A percentile compares a stretch with the other conserved stretches of the same genome.
Conservation (phyloP, 2,113 vertebrate species). For the Rattus rattus region DNA sequence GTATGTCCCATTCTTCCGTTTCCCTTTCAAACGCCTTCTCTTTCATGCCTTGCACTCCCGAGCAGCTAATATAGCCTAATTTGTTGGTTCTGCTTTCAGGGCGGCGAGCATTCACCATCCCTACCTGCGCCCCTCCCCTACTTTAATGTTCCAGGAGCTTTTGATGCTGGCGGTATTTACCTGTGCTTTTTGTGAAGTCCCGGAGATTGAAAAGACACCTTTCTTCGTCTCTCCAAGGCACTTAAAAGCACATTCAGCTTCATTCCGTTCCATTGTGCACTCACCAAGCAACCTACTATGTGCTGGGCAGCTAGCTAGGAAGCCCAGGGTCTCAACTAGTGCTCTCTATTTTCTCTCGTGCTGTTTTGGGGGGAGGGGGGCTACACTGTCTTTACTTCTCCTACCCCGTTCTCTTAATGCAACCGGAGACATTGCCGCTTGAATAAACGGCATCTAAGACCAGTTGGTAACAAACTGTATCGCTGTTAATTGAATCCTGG, state of each 20-base stretch:
- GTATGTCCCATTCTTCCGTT: slow-evolving; percentile 72
- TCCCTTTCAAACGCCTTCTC: slow-evolving; percentile 75
- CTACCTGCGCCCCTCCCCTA: slow-evolving; percentile 52
- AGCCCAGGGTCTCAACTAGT: neutral
- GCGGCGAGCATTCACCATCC: slow-evolving; percentile 58
- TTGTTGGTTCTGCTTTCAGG: slow-evolving; percentile 65
- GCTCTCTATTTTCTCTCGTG: neutral
- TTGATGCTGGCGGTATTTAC: slow-evolving; percentile 65
- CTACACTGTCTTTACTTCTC: neutral
- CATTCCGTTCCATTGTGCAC: neutral
- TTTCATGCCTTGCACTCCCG: slow-evolving; percentile 49
- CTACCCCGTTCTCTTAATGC: neutral
- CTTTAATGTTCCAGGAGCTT: slow-evolving; percentile 37
- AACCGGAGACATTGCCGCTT: neutral
- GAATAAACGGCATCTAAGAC: neutral
- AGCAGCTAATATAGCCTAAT: slow-evolving; percentile 66
- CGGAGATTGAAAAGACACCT: slow-evolving; percentile 59
- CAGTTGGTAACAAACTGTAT: neutral
- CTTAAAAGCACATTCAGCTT: slow-evolving; percentile 28
- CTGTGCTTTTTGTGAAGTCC: slow-evolving; percentile 61
- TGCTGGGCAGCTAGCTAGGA: neutral
- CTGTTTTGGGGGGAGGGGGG: neutral
- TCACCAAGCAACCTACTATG: slow-evolving; percentile 29
- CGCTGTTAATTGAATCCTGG: neutral
- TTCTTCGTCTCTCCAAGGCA: slow-evolving; percentile 59